Evolutionary conservation across 2,797 vertebrate genomes (phyloP), one percentile per base, ranked within the genome.

Genomic region (Perdix hodgsoniae): DNA sequence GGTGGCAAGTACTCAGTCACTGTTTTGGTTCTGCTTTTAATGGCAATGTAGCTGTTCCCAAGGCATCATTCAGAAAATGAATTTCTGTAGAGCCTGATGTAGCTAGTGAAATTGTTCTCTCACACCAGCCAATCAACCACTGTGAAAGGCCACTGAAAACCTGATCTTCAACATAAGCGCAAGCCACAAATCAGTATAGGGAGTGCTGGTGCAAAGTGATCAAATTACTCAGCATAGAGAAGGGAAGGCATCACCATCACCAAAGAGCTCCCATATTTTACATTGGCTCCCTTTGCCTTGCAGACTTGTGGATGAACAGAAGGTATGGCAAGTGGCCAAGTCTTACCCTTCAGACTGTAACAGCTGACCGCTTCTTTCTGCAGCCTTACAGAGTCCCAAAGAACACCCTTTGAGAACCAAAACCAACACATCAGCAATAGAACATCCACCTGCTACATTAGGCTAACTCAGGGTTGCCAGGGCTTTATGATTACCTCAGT

Each of bases 341-440:
- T 47, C 96, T 97, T 97, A 98, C 98, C 97, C 80, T 82, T 64
- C 11, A 99, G 9, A 44, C 61, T 96, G 96, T 98, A 99, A 42
- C 73, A 83, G 63, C 71, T 88, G 81, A 99, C 83, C 1, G 94
- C 97, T 69, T 98, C 98, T 80, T 96, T 98, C 1, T 69, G 59
- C 86, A 99, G 93, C 88, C 98, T 98, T 72, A 99, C 94, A 0
- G 98, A 97, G 9, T 98, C 98, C 99, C 99, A 99, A 9, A 99
- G 97, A 67, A 91, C 83, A 63, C 95, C 97, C 99, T 99, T 83
- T 33, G 33, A 93, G 93, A 93, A 80, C 3, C 40, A 79, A 80
- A 85, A 45, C 24, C 72, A 44, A 21, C 2, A 1, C 9, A 42
- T 94, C 45, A 94, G 70, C 66, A 73, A 83, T 26, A 3, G 0